Base-by-base conservation (phyloP, 1,140 invertebrate genomes). In the Lepidurus arcticus region DNA sequence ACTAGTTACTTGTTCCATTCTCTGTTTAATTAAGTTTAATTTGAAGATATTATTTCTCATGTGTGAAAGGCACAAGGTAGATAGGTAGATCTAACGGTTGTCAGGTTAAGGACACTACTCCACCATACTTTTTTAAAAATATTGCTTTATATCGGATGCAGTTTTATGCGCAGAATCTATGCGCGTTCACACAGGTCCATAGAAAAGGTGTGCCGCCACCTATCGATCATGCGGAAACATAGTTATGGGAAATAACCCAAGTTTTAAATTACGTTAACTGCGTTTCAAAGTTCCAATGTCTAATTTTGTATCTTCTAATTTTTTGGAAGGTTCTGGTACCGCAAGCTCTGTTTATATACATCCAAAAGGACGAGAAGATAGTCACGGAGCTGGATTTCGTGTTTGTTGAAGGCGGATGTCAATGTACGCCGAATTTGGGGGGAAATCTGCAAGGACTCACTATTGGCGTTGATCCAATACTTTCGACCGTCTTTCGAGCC, bases 361-460 rank as follows among this genome's bases (percentile, higher is more conserved):
- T 75, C 21, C 24, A 42, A 78, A 42, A 44, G 44, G n/a, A 21
- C 26, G 45, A 74, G n/a, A 44, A 78, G 73, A n/a, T 43, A 8
- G 77, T 34, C 26, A 65, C 75, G 47, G 43, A 76, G 65, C 42
- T 76, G 7, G 78, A 79, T 43, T 73, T 76, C 53, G 47, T 79
- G 2, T 77, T 47, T 13, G 74, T 79, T 47, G 78, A 79, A 44
- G 42, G 47, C 21, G 78, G 78, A 9, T 79, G 78, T 44, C 21
- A 76, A 42, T 79, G 78, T 53, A 21, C 34, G 21, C 43, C 78
- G 10, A n/a, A 24, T 21, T 44, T 42, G 13, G 6, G 21, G 11
- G 13, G 34, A 78, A n/a, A 16, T 10, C 9, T 26, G 9, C 43
- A 8, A 43, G 34, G 11, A 45, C 42, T 44, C 43, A 9, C 42